phyloP scores from a whole-genome alignment of 1,140 invertebrate genomes.

The Sminthurinus signatus region DNA sequence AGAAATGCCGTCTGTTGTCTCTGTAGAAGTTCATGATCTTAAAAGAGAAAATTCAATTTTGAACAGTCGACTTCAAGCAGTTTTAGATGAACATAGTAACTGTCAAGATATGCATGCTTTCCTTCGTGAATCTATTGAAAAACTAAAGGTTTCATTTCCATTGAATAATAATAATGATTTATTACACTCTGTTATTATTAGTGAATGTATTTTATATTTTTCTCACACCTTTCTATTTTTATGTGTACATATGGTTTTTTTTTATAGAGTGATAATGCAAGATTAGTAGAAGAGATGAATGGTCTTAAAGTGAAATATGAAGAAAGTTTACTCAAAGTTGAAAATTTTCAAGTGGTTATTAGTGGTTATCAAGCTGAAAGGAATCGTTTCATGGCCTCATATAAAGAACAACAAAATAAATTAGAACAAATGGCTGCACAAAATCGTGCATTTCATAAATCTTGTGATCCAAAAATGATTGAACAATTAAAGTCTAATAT shows the following conservation, averaged over 20 bases:
- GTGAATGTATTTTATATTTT: too few species aligned
- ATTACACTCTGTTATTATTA: too few species aligned
- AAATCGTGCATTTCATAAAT: slow-evolving; percentile 7
- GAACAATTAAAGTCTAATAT: slow-evolving; percentile 10
- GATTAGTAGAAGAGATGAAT: slow-evolving; percentile 15
- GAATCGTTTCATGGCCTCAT: slow-evolving; percentile 6
- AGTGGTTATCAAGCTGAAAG: slow-evolving; percentile 15
- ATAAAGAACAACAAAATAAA: slow-evolving; percentile 4
- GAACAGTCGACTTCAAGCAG: not conserved
- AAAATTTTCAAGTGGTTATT: slow-evolving; percentile 15
- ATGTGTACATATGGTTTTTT: too few species aligned
- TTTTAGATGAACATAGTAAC: slow-evolving; percentile 10
- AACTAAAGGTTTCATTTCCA: slow-evolving; percentile 7
- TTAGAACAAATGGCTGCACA: slow-evolving; percentile 6
- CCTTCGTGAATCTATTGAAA: slow-evolving; percentile 23
- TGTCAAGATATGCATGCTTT: slow-evolving; percentile 19
- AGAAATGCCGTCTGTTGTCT: slow-evolving; percentile 16
- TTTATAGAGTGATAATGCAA: slow-evolving; percentile 15
- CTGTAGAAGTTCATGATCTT: slow-evolving; percentile 22
- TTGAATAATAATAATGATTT: not conserved
- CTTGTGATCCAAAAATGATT: slow-evolving; percentile 10
- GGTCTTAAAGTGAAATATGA: slow-evolving; percentile 1
- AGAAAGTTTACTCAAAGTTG: slow-evolving; percentile 5
- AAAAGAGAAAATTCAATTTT: slow-evolving; percentile 9
- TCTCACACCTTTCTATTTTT: too few species aligned